phyloP scores from a whole-genome alignment of 2,113 vertebrate species.

The Corythornis vintsioides region DNA sequence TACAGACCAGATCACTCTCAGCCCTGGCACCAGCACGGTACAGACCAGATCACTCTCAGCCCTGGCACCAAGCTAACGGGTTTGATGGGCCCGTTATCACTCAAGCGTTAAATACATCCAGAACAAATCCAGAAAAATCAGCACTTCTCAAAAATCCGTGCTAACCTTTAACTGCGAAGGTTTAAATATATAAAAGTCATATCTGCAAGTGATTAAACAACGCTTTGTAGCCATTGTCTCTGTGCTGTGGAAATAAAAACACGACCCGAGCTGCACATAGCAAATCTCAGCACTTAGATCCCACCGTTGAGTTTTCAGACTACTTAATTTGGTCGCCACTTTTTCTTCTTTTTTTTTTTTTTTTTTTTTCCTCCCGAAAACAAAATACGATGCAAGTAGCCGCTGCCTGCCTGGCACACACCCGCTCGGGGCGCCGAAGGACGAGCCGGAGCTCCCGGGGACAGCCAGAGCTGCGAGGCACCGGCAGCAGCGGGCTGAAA shows the following conservation, averaged over 20 bases:
- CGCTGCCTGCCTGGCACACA: not conserved
- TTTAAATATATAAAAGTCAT: slow-evolving; percentile 60
- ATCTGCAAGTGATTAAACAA: slow-evolving; percentile 71
- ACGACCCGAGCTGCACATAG: slow-evolving; percentile 34
- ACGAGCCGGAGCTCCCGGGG: not conserved
- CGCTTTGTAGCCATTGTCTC: slow-evolving; percentile 53
- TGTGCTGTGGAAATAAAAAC: slow-evolving; percentile 48
- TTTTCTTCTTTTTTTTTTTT: not conserved
- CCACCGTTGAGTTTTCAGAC: slow-evolving; percentile 3
- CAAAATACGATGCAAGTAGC: not conserved
- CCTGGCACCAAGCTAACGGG: not conserved
- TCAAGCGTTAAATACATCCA: not conserved
- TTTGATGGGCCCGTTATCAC: not conserved
- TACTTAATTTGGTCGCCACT: not conserved
- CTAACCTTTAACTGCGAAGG: slow-evolving; percentile 19
- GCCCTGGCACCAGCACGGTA: not conserved
- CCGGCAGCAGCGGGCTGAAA: not conserved
- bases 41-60: not conserved
- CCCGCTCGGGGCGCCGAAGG: not conserved
- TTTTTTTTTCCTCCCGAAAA: not conserved
- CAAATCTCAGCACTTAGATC: slow-evolving; percentile 25
- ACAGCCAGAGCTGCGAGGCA: not conserved
- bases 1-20: not conserved
- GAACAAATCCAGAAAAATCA: not conserved
- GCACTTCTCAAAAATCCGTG: not conserved